Evolutionary conservation across 2,797 vertebrate genomes (phyloP), one percentile per base, ranked within the genome.

Genomic region (Circus cinereus): DNA sequence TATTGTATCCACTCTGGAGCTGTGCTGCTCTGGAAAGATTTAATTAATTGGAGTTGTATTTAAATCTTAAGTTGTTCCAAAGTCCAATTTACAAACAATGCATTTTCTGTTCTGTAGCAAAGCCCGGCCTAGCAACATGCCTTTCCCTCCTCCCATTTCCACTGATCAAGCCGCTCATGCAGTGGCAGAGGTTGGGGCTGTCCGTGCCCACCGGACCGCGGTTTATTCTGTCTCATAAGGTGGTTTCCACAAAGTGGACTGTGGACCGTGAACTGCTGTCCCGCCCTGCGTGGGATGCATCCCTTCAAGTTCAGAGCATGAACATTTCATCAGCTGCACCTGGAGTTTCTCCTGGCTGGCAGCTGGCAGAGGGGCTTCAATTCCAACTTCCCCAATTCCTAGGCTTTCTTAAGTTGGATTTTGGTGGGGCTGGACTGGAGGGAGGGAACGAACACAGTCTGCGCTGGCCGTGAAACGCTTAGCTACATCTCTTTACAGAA

Each of bases 391-490:
- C 10, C 29, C 17, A 30, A 0, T 50, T 77, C 23, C 22, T 16
- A 36, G 6, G 22, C 30, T 63, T 57, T 36, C 18, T 51, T n/a
- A 51, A n/a, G 16, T n/a, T 81, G 62, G 53, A 6, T 19, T 91
- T 65, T 50, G 30, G 8, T 47, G 38, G 34, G 43, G 42, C 54
- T 76, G 63, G 42, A 47, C n/a, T 57, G 70, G 69, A 87, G 68
- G 45, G 22, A 81, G 0, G 1, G 73, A 56, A 32, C 0, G 2
- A 77, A 67, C 1, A 0, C 2, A 5, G 12, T 38, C 57, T 47
- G 26, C 23, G 2, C 21, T 24, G 38, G 11, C 38, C 4, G 2
- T 29, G 12, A 73, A 72, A 80, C 5, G 13, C 34, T 67, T 30
- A 13, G 21, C 40, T 34, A 4, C 2, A 3, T 36, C 60, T 57